Percentiles rank a stretch among this genome's conserved stretches.
phyloP scores from a whole-genome alignment of 2,113 vertebrate species.

The Alces alces region DNA sequence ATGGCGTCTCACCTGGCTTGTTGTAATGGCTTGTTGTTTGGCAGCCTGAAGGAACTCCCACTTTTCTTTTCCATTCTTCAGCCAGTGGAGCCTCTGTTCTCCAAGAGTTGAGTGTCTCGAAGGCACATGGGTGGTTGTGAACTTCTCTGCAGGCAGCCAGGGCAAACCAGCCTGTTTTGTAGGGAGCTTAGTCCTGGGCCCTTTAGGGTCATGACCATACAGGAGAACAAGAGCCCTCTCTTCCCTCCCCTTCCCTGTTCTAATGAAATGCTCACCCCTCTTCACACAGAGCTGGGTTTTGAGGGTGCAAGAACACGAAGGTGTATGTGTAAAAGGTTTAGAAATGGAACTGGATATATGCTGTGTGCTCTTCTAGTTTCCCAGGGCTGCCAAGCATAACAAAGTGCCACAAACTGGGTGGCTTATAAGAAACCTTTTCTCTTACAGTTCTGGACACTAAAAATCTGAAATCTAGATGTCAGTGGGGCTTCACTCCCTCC shows the following conservation, averaged over 20 bases:
- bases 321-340: accelerated
- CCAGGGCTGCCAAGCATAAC: background rate
- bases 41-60: constrained; percentile 25
- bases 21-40: constrained; percentile 14
- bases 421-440: background rate
- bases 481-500: background rate
- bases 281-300: background rate
- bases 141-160: background rate
- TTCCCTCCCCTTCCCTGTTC: background rate
- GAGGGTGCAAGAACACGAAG: background rate
- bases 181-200: background rate
- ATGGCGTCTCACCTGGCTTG: constrained; percentile 45
- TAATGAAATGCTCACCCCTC: background rate
- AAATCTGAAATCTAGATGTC: background rate
- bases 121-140: background rate
- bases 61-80: constrained; percentile 15
- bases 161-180: background rate
- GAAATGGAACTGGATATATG: background rate
- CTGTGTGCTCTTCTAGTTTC: background rate
- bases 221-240: background rate
- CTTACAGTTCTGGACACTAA: background rate
- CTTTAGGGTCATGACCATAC: background rate
- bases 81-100: background rate
- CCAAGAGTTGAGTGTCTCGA: background rate
- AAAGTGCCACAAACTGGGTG: background rate